phyloP scores from a whole-genome alignment of 2,888 invertebrate genomes.

The Schizotus pectinicornis region DNA sequence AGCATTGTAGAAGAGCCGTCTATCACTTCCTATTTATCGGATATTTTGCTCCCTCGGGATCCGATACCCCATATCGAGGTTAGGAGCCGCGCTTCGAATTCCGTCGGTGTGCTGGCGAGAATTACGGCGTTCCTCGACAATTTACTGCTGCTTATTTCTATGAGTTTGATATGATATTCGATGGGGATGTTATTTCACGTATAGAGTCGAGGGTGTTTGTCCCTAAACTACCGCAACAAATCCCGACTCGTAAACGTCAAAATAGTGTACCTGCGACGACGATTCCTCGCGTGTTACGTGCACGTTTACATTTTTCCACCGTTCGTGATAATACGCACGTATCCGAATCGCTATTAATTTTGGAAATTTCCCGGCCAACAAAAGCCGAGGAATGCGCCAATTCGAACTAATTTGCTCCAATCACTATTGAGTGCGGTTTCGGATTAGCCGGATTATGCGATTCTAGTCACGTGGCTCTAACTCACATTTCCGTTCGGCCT shows the following conservation, averaged over 20 bases:
- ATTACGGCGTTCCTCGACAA: conserved; percentile 22
- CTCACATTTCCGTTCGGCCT: conserved; percentile 19
- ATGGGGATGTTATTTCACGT: conserved; percentile 14
- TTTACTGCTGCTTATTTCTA: conserved; percentile 18
- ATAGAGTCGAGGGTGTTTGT: not conserved
- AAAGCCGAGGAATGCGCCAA: conserved; percentile 17
- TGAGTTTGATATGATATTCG: conserved; percentile 21
- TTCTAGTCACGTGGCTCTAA: conserved; percentile 27
- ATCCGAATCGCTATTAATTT: not conserved
- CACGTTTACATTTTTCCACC: too few species aligned
- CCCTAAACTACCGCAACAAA: conserved; percentile 6
- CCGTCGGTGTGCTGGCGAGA: conserved; percentile 18
- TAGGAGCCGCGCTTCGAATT: conserved; percentile 21
- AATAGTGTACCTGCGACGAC: too few species aligned
- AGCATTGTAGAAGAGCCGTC: conserved; percentile 40
- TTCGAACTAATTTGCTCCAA: conserved; percentile 32
- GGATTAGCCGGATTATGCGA: conserved; percentile 26
- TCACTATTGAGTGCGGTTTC: conserved; percentile 31
- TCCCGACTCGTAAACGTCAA: conserved; percentile 2
- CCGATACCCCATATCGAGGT: conserved; percentile 22
- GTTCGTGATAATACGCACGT: conserved; percentile 1
- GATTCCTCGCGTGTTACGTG: too few species aligned
- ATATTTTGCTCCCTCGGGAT: conserved; percentile 31
- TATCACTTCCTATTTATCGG: conserved; percentile 39
- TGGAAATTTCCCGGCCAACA: not conserved